These are phyloP conservation scores for Scaptomyza pallida DNA, from an alignment of 1,140 invertebrate genomes.

Conservation along the genomic window DNA sequence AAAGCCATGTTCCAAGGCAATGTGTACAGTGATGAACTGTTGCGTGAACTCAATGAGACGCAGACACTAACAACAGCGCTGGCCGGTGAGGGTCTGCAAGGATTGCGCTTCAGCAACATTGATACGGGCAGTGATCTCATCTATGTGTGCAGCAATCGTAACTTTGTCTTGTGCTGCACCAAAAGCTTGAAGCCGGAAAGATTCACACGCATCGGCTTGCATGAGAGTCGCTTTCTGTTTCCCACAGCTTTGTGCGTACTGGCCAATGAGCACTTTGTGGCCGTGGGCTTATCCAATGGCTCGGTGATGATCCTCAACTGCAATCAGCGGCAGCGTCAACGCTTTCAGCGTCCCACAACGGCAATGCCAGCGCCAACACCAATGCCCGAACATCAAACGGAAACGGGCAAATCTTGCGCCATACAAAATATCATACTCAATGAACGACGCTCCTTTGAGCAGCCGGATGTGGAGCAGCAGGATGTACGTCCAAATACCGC, in stretches of 20 bases:
- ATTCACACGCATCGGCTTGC: constrained; percentile 63
- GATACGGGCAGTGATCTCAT: constrained; percentile 70
- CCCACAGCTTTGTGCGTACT: constrained; percentile 71
- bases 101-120: constrained; percentile 73
- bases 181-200: constrained; percentile 71
- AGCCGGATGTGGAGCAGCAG: constrained; percentile 31
- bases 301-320: constrained; percentile 81
- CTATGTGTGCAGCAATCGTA: constrained; percentile 79
- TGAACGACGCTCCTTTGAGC: constrained; percentile 68
- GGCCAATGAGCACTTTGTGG: constrained; percentile 70
- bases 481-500: constrained; percentile 64
- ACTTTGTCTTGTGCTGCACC: constrained; percentile 77
- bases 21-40: constrained; percentile 72
- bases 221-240: constrained; percentile 74
- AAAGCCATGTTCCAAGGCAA: constrained; percentile 78
- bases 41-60: constrained; percentile 73
- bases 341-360: constrained; percentile 25
- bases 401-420: constrained; percentile 81
- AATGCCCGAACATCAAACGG: constrained; percentile 30
- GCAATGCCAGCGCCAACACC: constrained; percentile 33
- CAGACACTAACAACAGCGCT: constrained; percentile 36
- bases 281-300: constrained; percentile 81
- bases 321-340: constrained; percentile 58
- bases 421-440: constrained; percentile 83
- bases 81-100: constrained; percentile 51